phyloP scores from a whole-genome alignment of 2,113 vertebrate species.

The Vireo altiloquus region DNA sequence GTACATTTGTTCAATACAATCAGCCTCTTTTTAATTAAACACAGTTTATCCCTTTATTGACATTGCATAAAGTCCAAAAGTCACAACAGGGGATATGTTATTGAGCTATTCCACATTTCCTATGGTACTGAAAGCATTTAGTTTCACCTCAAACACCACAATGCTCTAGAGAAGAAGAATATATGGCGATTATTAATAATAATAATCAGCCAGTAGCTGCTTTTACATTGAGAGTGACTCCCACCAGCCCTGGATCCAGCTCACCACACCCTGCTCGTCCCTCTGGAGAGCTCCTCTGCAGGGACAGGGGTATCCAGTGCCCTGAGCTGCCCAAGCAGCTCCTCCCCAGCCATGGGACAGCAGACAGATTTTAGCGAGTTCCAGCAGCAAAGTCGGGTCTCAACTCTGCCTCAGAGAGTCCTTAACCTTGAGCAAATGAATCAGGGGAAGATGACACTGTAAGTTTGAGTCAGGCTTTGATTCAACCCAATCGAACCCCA shows the following conservation, averaged over 20 bases:
- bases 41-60: constrained; percentile 25
- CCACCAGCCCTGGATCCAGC: background rate
- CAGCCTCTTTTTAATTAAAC: constrained; percentile 50
- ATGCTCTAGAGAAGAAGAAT: background rate
- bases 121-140: background rate
- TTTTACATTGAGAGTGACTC: background rate
- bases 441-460: background rate
- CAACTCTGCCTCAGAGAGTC: background rate
- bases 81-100: background rate
- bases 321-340: background rate
- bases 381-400: background rate
- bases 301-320: accelerated
- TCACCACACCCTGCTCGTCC: background rate
- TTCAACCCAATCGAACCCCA: accelerated
- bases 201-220: background rate
- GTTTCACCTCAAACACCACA: constrained; percentile 18
- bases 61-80: constrained; percentile 11
- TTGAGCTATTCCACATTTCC: background rate
- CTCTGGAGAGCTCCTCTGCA: background rate
- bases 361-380: background rate
- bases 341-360: background rate
- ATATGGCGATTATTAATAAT: background rate
- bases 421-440: background rate
- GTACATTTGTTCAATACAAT: constrained; percentile 12
- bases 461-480: background rate